Base-by-base conservation (phyloP, 2,888 invertebrate genomes). In the Melanophora roralis region DNA sequence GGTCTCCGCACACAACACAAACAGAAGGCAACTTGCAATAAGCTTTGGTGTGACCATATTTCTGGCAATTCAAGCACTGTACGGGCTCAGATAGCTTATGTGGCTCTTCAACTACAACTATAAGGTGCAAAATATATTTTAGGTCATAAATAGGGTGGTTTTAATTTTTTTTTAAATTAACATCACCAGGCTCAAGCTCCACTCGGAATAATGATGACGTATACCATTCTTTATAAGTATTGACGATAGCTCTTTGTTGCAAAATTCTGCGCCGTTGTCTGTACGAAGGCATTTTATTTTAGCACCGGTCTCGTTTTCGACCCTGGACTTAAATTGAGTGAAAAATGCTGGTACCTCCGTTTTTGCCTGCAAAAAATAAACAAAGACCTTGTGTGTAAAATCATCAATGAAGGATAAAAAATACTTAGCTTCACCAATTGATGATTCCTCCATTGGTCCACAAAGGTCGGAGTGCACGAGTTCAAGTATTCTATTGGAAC, bases 131-230 rank as follows among this genome's bases (percentile, higher is more conserved):
- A n/a, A n/a, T n/a, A n/a, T n/a, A n/a, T n/a, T n/a, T n/a, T n/a
- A n/a, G n/a, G n/a, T n/a, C n/a, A n/a, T n/a, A n/a, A n/a, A n/a
- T n/a, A n/a, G n/a, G n/a, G n/a, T n/a, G n/a, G n/a, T n/a, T n/a
- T n/a, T n/a, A n/a, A n/a, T n/a, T n/a, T n/a, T n/a, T n/a, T n/a
- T n/a, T n/a, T n/a, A n/a, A n/a, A n/a, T n/a, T n/a, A n/a, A n/a
- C n/a, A n/a, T n/a, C n/a, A n/a, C n/a, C n/a, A n/a, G n/a, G n/a
- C n/a, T n/a, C n/a, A n/a, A n/a, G n/a, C n/a, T n/a, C n/a, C n/a
- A n/a, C 2, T 83, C 82, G 0, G 87, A 84, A 6, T 71, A 75
- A 68, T 88, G 84, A 75, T 88, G 87, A n/a, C 55, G 64, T 36
- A 87, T 88, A 8, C 86, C 86, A 55, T 67, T 64, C 8, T 27